Conservation (phyloP, 2,113 vertebrate genomes). For the Macrotus californicus region DNA sequence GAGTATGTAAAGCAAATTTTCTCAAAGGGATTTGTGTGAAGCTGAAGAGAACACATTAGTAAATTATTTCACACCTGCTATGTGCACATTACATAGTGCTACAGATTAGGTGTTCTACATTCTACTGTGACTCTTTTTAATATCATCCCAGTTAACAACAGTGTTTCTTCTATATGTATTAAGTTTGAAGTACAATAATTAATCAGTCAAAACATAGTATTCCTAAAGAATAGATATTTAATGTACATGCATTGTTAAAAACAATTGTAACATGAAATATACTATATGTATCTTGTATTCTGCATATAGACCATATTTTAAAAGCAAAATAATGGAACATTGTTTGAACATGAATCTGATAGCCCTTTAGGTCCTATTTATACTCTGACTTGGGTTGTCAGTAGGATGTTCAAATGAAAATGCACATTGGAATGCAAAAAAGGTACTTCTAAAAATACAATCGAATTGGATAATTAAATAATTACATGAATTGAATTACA, state of each 20-base stretch:
- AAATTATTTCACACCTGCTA: neutral
- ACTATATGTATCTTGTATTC: neutral
- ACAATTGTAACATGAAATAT: neutral
- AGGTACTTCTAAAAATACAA: neutral
- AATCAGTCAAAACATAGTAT: neutral
- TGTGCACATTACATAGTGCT: neutral
- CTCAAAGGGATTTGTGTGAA: neutral
- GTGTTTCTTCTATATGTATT: neutral
- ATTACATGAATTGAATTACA: neutral
- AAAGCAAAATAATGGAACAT: neutral
- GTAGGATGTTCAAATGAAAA: neutral
- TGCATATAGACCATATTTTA: neutral
- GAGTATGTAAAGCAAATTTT: conserved; percentile 10
- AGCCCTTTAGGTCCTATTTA: neutral
- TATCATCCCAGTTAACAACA: neutral
- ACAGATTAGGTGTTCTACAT: neutral
- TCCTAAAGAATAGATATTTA: neutral
- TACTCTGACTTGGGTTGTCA: neutral
- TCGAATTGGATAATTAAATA: neutral
- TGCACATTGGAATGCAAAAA: neutral
- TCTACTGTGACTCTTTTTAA: neutral
- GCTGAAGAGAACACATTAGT: neutral
- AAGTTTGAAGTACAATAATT: neutral
- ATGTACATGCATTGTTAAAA: neutral
- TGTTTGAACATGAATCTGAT: neutral